phyloP scores from a whole-genome alignment of 2,797 vertebrate genomes.

The Bradypodion ventrale region DNA sequence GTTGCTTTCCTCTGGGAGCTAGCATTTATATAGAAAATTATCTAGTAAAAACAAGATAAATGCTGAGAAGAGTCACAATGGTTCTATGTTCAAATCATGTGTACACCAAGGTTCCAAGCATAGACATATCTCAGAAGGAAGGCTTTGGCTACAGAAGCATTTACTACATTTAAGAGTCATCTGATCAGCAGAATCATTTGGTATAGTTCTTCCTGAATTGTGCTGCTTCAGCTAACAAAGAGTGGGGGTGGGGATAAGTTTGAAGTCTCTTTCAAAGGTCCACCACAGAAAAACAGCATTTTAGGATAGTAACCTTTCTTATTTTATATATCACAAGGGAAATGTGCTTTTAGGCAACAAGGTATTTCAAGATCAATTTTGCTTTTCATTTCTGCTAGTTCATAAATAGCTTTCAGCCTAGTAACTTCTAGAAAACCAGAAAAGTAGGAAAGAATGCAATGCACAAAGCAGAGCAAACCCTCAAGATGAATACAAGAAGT shows the following conservation, averaged over 20 bases:
- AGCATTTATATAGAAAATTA: neutral
- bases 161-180: neutral
- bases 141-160: neutral
- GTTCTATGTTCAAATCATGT: constrained; percentile 17
- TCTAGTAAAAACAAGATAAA: constrained; percentile 10
- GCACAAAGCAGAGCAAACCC: neutral
- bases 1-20: neutral
- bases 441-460: constrained; percentile 18
- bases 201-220: neutral
- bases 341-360: neutral
- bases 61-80: neutral
- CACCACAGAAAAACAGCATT: neutral
- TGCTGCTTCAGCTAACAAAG: neutral
- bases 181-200: neutral
- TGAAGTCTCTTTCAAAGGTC: neutral
- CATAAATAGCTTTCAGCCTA: neutral
- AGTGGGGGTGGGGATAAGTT: neutral
- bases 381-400: neutral
- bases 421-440: constrained; percentile 19
- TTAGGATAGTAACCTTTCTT: neutral
- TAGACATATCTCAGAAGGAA: neutral
- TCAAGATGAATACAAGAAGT: neutral
- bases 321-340: neutral
- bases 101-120: neutral
- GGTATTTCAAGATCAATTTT: neutral